Base-by-base conservation (phyloP, 2,113 vertebrate genomes). In the Toxotes jaculatrix region DNA sequence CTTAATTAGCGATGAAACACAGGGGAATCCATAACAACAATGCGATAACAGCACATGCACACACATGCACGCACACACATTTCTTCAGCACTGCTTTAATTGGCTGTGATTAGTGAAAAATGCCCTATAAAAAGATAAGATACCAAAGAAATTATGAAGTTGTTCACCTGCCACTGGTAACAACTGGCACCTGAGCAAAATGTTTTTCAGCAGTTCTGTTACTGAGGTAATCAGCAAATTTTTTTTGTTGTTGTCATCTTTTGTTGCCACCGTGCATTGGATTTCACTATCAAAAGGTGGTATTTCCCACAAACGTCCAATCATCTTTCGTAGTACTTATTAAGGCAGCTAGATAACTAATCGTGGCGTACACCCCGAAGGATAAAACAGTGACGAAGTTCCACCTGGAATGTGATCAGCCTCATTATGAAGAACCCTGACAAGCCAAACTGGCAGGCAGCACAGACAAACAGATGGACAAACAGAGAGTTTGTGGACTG, bases 1-100 rank as follows among this genome's bases (percentile, higher is more conserved):
- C 70, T 71, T 89, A 84, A 89, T 91, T 88, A 88, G 74, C 8
- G 7, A 40, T 10, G 43, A 49, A 78, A 56, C 84, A 78, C 43
- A 10, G 51, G 57, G 83, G 71, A 72, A 77, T 85, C 75, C 27
- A 42, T 57, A 49, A 63, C 73, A 67, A 47, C 38, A 59, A 73
- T 66, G 72, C 14, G 16, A 66, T 74, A 45, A 72, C 49, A 57
- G 36, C 43, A 36, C 60, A 77, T n/a, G 70, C 69, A 53, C 32
- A 43, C 42, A 65, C 34, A 32, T 63, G 23, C 19, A 17, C 3
- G 19, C 32, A 51, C 51, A 61, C 42, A 56, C 57, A 31, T 12
- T 42, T 62, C 59, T 38, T 76, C 57, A 79, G 55, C 34, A 72
- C 14, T 12, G 43, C 31, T 74, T 80, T 81, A 68, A 82, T 57